phyloP scores from a whole-genome alignment of 2,113 vertebrate genomes.

The Microcebus lehilahytsara region DNA sequence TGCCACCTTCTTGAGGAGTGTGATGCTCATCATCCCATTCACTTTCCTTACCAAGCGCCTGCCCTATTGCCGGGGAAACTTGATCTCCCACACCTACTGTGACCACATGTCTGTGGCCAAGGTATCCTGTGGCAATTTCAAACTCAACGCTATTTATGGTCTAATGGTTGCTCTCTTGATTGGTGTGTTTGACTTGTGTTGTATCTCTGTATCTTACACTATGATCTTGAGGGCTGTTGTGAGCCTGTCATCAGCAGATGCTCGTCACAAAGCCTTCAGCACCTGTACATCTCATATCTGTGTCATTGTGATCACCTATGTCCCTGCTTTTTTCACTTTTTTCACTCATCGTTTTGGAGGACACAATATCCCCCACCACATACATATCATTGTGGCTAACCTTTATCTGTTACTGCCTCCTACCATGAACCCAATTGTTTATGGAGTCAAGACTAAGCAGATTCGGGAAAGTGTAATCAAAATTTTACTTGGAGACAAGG shows the following conservation, averaged over 20 bases:
- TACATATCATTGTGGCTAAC: slow-evolving; percentile 72
- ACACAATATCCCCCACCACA: slow-evolving; percentile 42
- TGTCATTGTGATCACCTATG: slow-evolving; percentile 70
- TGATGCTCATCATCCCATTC: slow-evolving; percentile 59
- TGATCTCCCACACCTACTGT: slow-evolving; percentile 67
- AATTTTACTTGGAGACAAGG: slow-evolving; percentile 56
- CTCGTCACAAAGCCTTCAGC: slow-evolving; percentile 59
- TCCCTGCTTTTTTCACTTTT: slow-evolving; percentile 70
- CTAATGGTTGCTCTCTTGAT: slow-evolving; percentile 67
- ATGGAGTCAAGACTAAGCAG: slow-evolving; percentile 75
- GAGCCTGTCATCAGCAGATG: slow-evolving; percentile 52
- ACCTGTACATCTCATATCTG: slow-evolving; percentile 65
- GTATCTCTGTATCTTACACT: slow-evolving; percentile 63
- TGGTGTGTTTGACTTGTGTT: slow-evolving; percentile 64
- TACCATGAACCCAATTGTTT: slow-evolving; percentile 72
- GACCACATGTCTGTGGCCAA: slow-evolving; percentile 75
- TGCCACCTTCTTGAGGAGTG: slow-evolving; percentile 38
- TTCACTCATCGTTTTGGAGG: slow-evolving; percentile 72
- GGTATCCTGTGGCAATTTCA: slow-evolving; percentile 60
- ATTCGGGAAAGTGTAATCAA: slow-evolving; percentile 64
- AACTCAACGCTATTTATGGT: slow-evolving; percentile 61
- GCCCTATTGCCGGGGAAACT: slow-evolving; percentile 54
- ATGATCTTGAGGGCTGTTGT: slow-evolving; percentile 63
- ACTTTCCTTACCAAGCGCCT: slow-evolving; percentile 54
- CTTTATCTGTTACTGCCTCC: slow-evolving; percentile 75